Evolutionary conservation across 2,797 vertebrate genomes (phyloP).

Genomic region (Tachyglossus aculeatus): DNA sequence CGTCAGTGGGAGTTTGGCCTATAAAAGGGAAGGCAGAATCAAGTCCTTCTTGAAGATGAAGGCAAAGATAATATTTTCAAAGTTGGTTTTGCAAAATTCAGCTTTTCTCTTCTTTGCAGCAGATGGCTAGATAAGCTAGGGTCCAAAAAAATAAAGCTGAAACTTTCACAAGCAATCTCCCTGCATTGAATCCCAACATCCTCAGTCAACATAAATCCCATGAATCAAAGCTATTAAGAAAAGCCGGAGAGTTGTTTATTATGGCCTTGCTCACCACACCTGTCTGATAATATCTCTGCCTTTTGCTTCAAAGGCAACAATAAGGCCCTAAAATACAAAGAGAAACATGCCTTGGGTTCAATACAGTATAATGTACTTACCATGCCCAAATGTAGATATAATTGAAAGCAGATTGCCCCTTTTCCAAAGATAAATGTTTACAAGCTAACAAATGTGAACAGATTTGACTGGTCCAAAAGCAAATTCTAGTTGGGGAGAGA

Average conservation of each 20-base stretch:
- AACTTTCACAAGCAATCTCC: slow-evolving; percentile 4
- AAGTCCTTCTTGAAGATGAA: slow-evolving; percentile 34
- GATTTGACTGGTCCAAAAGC: neutral
- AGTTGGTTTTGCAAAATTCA: slow-evolving; percentile 15
- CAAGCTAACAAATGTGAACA: neutral
- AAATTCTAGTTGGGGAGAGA: neutral
- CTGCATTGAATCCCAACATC: slow-evolving; percentile 37
- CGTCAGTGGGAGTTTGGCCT: slow-evolving; percentile 42
- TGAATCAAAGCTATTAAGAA: slow-evolving; percentile 65
- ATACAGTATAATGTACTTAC: neutral
- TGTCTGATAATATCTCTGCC: slow-evolving; percentile 75
- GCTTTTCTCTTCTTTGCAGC: neutral
- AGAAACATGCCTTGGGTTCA: slow-evolving; percentile 6
- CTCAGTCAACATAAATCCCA: slow-evolving; percentile 54
- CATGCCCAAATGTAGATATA: neutral
- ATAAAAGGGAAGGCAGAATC: slow-evolving; percentile 46
- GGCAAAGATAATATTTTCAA: slow-evolving; percentile 14
- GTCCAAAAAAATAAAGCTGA: neutral
- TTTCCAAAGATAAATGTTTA: slow-evolving; percentile 7
- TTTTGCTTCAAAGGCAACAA: slow-evolving; percentile 67
- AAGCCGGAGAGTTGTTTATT: slow-evolving; percentile 55
- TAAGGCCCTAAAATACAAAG: neutral
- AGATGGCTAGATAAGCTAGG: neutral
- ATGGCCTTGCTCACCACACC: slow-evolving; percentile 72
- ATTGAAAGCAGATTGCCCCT: slow-evolving; percentile 17